A percentile compares a stretch with the other conserved stretches of the same genome.
Conservation (phyloP, 1,140 invertebrate genomes). For the Drosophila trapezifrons region DNA sequence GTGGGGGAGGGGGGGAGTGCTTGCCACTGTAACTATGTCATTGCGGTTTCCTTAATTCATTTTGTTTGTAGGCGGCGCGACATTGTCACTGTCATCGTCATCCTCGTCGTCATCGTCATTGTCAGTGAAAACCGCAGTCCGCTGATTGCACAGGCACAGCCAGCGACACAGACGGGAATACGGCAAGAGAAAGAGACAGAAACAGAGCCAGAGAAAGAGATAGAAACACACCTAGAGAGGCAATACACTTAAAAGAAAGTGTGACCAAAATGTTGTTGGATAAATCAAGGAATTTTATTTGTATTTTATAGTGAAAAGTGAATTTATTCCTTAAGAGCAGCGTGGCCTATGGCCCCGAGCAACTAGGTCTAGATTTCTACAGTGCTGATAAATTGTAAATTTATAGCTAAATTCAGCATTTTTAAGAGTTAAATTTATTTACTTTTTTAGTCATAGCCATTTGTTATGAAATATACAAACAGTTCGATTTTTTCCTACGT, state of each 20-base stretch:
- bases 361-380: too few species aligned
- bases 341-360: too few species aligned
- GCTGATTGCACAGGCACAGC: constrained; percentile 37
- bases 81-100: constrained; percentile 61
- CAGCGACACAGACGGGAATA: neutral
- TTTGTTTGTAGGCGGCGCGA: constrained; percentile 74
- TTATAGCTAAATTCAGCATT: too few species aligned
- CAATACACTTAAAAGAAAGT: constrained; percentile 4
- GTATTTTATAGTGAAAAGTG: neutral
- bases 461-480: too few species aligned
- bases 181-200: constrained; percentile 7
- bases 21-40: constrained; percentile 78
- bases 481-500: too few species aligned
- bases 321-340: too few species aligned
- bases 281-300: neutral
- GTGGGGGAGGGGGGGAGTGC: constrained; percentile 13
- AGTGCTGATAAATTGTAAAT: too few species aligned
- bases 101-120: constrained; percentile 48
- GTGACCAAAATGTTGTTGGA: neutral
- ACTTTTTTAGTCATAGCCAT: too few species aligned
- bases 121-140: constrained; percentile 58
- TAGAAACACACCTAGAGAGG: neutral
- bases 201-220: constrained; percentile 9
- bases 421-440: too few species aligned
- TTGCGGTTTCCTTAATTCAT: constrained; percentile 82